Evolutionary conservation across 2,888 invertebrate species (phyloP), one percentile per base, ranked within the genome.

Genomic region (Oithona nana): DNA sequence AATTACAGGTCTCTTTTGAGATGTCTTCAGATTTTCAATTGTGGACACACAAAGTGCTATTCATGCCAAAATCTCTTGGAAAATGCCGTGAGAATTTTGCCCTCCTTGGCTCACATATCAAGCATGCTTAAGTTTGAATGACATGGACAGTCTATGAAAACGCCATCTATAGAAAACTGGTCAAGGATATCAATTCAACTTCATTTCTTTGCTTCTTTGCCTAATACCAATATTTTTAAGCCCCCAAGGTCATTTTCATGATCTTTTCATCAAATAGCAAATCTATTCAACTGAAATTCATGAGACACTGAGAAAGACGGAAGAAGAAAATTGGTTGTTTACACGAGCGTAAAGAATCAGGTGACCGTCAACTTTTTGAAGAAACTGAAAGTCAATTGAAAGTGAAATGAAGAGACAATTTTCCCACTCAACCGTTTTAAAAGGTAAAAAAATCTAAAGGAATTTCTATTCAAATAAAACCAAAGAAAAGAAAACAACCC

Each of bases 301-400:
- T n/a, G n/a, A n/a, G n/a, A n/a, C n/a, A n/a, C n/a, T n/a, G n/a
- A n/a, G n/a, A n/a, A n/a, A n/a, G n/a, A n/a, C n/a, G n/a, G n/a
- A n/a, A n/a, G n/a, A n/a, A n/a, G n/a, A n/a, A n/a, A n/a, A n/a
- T n/a, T 39, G 39, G 8, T 6, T 16, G 39, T 16, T 6, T 39
- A 39, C 39, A 28, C 57, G n/a, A 59, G 49, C 59, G 49, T 59
- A 50, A 29, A 59, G 29, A 59, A 59, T 50, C 59, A 59, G 29
- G 49, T 59, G 59, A 59, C 59, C 59, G 59, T 59, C 39, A 39
- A 39, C 6, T 6, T 6, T n/a, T n/a, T n/a, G 16, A 39, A 11
- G 39, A 39, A 39, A 39, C 16, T 39, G 39, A 39, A 39, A 39
- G 39, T 39, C 39, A 39, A 39, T 39, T 39, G 39, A 39, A 39